Base-by-base conservation (phyloP, 1,140 invertebrate species). In the Philaenus spumarius region DNA sequence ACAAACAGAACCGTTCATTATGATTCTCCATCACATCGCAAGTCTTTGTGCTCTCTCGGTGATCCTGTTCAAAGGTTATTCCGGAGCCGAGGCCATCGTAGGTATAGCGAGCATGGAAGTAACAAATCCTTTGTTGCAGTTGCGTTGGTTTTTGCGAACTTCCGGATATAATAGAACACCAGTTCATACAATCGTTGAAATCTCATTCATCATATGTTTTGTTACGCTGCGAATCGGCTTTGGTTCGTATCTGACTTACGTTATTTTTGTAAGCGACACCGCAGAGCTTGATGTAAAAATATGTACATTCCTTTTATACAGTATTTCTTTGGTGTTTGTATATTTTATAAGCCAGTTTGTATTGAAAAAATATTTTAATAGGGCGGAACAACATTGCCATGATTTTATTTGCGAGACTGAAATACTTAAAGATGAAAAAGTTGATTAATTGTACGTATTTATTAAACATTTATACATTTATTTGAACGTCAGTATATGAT, bases 91-190 rank as follows among this genome's bases (percentile, higher is more conserved):
- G 30, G 77, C 77, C 7, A 70, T 65, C 19, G 62, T 58, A 14
- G 73, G 74, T 5, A 61, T 81, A 9, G 75, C 76, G 1, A 66
- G 75, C 37, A 67, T 81, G 69, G 79, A 82, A 72, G 61, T 79
- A 20, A 80, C 80, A 1, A 81, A 82, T 68, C 79, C 80, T 23
- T 67, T 79, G n/a, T 69, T 81, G 34, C 80, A 81, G 71, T 65
- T 66, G 1, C 68, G 79, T 66, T 82, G 79, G 80, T 72, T 74
- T 57, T 43, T 75, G 17, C 58, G 73, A 24, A 64, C 63, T 2
- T 62, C 65, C 35, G 71, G 73, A 15, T 70, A 69, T 45, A 67
- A 67, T 45, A 43, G 64, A 17, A 62, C 64, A 4, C 43, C 43
- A 7, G 17, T 63, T 2, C 59, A 62, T 45, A 59, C 52, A 34